Conservation (phyloP, 2,888 invertebrate genomes). For the Plagiodera versicolora region DNA sequence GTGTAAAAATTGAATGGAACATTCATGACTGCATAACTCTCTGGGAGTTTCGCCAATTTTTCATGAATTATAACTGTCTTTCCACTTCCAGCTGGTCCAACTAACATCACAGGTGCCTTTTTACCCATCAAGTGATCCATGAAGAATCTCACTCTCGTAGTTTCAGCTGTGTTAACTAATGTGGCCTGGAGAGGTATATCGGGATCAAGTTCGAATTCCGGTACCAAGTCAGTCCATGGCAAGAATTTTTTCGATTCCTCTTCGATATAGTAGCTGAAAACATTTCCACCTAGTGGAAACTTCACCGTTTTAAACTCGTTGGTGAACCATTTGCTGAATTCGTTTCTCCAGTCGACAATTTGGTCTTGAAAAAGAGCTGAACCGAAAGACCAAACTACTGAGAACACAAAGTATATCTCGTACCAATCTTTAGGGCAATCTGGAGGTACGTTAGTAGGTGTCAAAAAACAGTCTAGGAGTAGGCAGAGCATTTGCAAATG, state of each 20-base stretch:
- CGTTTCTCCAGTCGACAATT: conserved; percentile 86
- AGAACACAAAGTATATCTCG: conserved; percentile 91
- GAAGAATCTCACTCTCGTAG: conserved; percentile 80
- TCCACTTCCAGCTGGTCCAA: conserved; percentile 87
- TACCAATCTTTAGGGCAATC: conserved; percentile 95
- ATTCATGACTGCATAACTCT: conserved; percentile 80
- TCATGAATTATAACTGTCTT: conserved; percentile 90
- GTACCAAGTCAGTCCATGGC: conserved; percentile 85
- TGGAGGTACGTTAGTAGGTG: conserved; percentile 75
- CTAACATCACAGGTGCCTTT: conserved; percentile 85
- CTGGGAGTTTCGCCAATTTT: conserved; percentile 72
- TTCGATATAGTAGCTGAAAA: conserved; percentile 91
- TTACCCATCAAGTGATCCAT: conserved; percentile 79
- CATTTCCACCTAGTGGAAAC: conserved; percentile 78
- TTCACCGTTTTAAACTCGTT: conserved; percentile 90
- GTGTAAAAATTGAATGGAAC: conserved; percentile 96
- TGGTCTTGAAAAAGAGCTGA: conserved; percentile 90
- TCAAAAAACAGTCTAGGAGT: conserved; percentile 82
- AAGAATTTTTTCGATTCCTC: conserved; percentile 80
- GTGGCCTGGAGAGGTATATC: conserved; percentile 79
- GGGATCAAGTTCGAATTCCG: conserved; percentile 77
- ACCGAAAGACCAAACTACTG: conserved; percentile 91
- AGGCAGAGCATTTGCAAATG: conserved; percentile 87
- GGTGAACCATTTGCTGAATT: conserved; percentile 94
- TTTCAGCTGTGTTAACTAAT: conserved; percentile 87